Conservation (phyloP, 2,797 vertebrate genomes). For the Trichosurus vulpecula region DNA sequence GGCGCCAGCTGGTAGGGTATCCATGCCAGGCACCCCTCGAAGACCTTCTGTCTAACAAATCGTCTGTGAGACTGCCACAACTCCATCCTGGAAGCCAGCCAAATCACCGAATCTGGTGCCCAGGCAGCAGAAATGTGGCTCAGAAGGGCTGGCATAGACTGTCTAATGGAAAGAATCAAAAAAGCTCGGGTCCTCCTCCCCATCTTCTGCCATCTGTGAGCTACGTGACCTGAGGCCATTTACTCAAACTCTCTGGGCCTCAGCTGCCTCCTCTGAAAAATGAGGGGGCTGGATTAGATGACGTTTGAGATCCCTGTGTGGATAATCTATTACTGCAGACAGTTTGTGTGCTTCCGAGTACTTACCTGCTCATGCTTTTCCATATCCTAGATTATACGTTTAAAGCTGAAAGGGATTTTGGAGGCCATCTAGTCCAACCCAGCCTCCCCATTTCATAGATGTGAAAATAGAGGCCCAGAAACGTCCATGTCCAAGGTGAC, state of each 20-base stretch:
- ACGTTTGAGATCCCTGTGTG: not conserved
- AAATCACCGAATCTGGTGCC: not conserved
- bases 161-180: not conserved
- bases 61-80: not conserved
- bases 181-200: not conserved
- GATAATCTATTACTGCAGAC: not conserved
- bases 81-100: not conserved
- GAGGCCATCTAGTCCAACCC: not conserved
- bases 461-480: not conserved
- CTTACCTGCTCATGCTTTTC: not conserved
- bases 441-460: not conserved
- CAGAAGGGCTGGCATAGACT: not conserved
- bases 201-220: not conserved
- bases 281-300: not conserved
- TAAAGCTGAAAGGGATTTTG: not conserved
- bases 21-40: not conserved
- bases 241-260: not conserved
- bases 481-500: not conserved
- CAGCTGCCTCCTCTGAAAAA: not conserved
- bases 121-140: not conserved
- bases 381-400: not conserved
- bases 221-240: not conserved
- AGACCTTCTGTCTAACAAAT: not conserved
- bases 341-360: not conserved
- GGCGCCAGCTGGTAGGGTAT: not conserved